phyloP scores from a whole-genome alignment of 2,113 vertebrate genomes.

The Empidonax alnorum region DNA sequence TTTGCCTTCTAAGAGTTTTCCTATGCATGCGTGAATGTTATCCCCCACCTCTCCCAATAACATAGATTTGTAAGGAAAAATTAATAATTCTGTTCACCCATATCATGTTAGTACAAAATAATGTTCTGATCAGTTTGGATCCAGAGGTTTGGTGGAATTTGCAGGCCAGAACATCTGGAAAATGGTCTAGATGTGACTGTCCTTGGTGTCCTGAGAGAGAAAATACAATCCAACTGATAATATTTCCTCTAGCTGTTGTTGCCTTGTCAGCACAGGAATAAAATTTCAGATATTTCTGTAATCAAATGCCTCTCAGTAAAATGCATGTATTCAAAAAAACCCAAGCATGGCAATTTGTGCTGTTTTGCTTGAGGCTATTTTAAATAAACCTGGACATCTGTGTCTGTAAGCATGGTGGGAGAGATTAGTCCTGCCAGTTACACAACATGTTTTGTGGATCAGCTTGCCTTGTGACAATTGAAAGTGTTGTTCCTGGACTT shows the following conservation, averaged over 20 bases:
- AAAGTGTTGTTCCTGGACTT: neutral
- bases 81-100: neutral
- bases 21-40: neutral
- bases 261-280: neutral
- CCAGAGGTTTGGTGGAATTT: rapidly evolving
- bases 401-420: neutral
- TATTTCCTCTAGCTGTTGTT: neutral
- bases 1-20: neutral
- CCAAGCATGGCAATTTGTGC: neutral
- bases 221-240: neutral
- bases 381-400: slow-evolving; percentile 44
- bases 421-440: slow-evolving; percentile 24
- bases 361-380: neutral
- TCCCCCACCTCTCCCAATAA: neutral
- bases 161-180: neutral
- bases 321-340: neutral
- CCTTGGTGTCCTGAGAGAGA: neutral
- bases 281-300: neutral
- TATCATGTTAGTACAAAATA: neutral
- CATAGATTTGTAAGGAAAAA: neutral
- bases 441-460: neutral
- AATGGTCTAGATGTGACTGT: neutral
- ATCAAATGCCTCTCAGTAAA: neutral
- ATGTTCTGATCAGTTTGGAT: neutral
- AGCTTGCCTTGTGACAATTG: neutral